These are phyloP conservation scores for Brachylomia viminalis DNA, from an alignment of 2,888 invertebrate genomes.

Conservation along the genomic window DNA sequence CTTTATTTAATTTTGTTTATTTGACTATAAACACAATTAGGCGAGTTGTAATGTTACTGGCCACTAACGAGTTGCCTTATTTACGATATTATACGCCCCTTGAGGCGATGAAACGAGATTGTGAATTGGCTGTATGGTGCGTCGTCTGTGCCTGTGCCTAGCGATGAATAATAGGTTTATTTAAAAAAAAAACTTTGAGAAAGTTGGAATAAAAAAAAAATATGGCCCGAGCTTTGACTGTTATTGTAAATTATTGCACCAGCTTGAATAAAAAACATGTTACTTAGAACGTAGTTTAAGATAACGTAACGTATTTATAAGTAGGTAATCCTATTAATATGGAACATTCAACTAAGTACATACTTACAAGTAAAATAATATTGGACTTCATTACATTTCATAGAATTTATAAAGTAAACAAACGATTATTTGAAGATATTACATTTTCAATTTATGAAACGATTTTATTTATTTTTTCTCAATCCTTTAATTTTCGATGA, in stretches of 20 bases:
- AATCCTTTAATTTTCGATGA: neutral
- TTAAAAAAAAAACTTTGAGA: slow-evolving; percentile 20
- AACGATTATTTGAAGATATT: neutral
- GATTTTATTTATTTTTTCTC: neutral
- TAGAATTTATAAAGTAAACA: slow-evolving; percentile 22
- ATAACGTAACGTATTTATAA: neutral
- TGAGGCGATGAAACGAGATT: slow-evolving; percentile 54
- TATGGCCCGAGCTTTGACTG: neutral
- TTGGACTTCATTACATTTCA: slow-evolving; percentile 2
- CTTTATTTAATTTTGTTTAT: slow-evolving; percentile 62
- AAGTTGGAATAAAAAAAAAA: no score
- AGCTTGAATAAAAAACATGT: slow-evolving; percentile 14
- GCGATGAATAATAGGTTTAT: slow-evolving; percentile 45
- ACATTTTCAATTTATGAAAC: neutral
- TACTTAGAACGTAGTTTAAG: no score
- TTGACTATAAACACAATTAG: slow-evolving; percentile 62
- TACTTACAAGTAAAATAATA: slow-evolving; percentile 6
- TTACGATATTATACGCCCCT: slow-evolving; percentile 61
- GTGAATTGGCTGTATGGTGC: slow-evolving; percentile 39
- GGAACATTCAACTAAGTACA: no score
- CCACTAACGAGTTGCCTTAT: slow-evolving; percentile 63
- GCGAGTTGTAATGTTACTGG: slow-evolving; percentile 54
- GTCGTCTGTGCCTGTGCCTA: slow-evolving; percentile 1
- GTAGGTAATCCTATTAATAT: neutral
- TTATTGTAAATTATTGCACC: slow-evolving; percentile 18